phyloP scores from a whole-genome alignment of 2,797 vertebrate species.

The Chanos chanos region DNA sequence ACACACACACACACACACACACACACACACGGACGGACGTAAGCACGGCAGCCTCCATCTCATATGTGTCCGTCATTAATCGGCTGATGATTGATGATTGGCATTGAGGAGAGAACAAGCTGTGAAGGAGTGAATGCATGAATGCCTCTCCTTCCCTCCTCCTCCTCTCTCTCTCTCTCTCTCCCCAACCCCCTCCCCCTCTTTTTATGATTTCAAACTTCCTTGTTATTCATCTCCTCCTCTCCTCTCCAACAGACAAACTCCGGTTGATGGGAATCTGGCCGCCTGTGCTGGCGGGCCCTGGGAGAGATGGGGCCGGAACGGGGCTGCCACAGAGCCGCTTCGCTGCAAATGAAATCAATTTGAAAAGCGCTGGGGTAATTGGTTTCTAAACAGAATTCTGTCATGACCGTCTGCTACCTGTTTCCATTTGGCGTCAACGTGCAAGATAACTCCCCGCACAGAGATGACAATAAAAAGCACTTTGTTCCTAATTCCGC shows the following conservation, averaged over 20 bases:
- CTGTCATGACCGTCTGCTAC: constrained; percentile 58
- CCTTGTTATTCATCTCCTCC: constrained; percentile 50
- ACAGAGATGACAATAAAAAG: constrained; percentile 55
- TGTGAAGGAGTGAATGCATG: constrained; percentile 44
- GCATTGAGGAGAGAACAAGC: constrained; percentile 44
- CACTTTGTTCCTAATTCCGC: constrained; percentile 58
- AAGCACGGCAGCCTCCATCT: constrained; percentile 24
- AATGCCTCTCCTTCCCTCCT: constrained; percentile 1
- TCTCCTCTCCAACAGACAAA: constrained; percentile 41
- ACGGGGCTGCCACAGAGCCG: constrained; percentile 31
- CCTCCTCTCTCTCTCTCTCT: neutral
- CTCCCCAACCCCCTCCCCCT: constrained; percentile 22
- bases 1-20: constrained; percentile 18
- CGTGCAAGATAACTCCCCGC: constrained; percentile 52
- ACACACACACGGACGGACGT: constrained; percentile 25
- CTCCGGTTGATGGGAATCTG: constrained; percentile 39
- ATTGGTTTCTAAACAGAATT: constrained; percentile 69
- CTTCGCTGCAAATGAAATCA: constrained; percentile 62
- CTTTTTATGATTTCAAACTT: constrained; percentile 53
- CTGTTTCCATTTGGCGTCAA: constrained; percentile 49
- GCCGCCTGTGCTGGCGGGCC: constrained; percentile 20
- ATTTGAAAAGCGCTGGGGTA: constrained; percentile 61
- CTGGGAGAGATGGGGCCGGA: constrained; percentile 23
- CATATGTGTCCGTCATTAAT: constrained; percentile 49
- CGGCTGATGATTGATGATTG: constrained; percentile 50